These are phyloP conservation scores for Nothura maculosa DNA, from an alignment of 2,797 vertebrate genomes.

Conservation along the genomic window DNA sequence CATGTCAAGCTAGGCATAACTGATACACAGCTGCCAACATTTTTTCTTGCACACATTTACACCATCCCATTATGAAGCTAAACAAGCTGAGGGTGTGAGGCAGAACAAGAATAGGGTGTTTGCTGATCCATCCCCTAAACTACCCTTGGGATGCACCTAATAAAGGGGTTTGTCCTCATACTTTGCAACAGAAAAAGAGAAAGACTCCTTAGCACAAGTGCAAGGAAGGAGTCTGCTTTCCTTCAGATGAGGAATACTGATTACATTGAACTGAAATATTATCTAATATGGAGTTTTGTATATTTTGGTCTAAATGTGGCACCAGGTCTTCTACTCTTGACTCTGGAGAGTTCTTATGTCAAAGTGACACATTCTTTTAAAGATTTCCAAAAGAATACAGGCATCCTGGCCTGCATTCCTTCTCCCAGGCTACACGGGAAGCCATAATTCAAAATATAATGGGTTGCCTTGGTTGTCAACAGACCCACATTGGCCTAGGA, in stretches of 20 bases:
- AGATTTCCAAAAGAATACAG: slow-evolving; percentile 18
- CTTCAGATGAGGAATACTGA: slow-evolving; percentile 5
- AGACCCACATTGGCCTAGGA: not conserved
- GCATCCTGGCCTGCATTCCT: not conserved
- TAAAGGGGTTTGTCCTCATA: not conserved
- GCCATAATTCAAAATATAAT: not conserved
- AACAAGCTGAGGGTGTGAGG: not conserved
- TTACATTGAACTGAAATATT: not conserved
- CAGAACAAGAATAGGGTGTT: not conserved
- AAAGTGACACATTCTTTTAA: not conserved
- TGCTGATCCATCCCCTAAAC: not conserved
- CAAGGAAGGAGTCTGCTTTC: not conserved
- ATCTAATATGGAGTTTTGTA: not conserved
- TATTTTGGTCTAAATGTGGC: not conserved
- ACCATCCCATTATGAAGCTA: not conserved
- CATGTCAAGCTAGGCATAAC: not conserved
- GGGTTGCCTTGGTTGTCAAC: not conserved
- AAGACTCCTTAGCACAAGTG: not conserved
- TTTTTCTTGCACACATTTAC: not conserved
- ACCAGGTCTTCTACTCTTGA: not conserved
- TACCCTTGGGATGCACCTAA: not conserved
- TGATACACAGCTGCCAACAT: slow-evolving; percentile 1
- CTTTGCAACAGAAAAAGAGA: not conserved
- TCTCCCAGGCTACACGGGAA: not conserved
- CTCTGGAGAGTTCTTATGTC: not conserved